Conservation (phyloP, 1,140 invertebrate genomes). For the Acyrthosiphon pisum region DNA sequence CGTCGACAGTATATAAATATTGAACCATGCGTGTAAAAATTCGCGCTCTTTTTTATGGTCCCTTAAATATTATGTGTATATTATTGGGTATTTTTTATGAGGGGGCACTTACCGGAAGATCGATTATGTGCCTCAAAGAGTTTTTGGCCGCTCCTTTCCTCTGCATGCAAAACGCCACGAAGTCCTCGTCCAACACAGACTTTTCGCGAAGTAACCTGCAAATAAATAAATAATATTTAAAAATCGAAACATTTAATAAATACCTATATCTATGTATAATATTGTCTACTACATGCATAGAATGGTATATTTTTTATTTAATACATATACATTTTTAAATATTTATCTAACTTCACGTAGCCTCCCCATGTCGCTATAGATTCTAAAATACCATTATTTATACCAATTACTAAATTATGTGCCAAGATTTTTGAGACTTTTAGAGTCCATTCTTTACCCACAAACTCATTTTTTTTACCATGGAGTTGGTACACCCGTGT, state of each 20-base stretch:
- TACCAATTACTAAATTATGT: no score
- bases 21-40: no score
- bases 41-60: no score
- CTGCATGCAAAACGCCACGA: slow-evolving; percentile 64
- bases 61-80: no score
- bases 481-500: no score
- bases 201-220: slow-evolving; percentile 64
- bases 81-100: neutral
- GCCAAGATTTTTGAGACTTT: no score
- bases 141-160: slow-evolving; percentile 64
- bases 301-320: neutral
- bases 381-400: no score
- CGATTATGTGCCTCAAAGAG: slow-evolving; percentile 63
- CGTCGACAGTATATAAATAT: no score
- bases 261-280: neutral
- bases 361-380: no score
- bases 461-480: no score
- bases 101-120: slow-evolving; percentile 64
- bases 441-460: no score
- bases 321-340: neutral
- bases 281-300: neutral
- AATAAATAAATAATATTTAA: neutral
- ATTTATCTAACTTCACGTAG: no score
- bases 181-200: slow-evolving; percentile 64
- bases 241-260: neutral